Base-by-base conservation (phyloP, 2,113 vertebrate genomes). In the Rutilus rutilus region DNA sequence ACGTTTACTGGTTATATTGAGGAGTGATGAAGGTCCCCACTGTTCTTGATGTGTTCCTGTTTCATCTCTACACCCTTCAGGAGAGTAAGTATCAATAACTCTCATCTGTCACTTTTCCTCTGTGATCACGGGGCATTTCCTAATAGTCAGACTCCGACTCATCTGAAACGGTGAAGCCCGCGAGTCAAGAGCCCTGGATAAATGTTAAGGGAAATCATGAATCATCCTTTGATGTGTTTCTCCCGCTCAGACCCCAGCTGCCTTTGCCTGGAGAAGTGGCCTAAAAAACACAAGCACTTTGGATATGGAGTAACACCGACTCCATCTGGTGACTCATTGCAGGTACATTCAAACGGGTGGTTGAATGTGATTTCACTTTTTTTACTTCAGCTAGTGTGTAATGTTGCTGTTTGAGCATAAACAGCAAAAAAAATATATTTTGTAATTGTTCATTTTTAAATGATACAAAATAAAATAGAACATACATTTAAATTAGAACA, bases 201-300 rank as follows among this genome's bases (percentile, higher is more conserved):
- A 75, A 75, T 27, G 73, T 75, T 75, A 50, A 75, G 42, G 42
- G 73, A 75, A 75, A 75, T 75, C 73, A 75, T 50, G n/a, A 75
- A 75, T 75, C 73, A 75, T 75, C 73, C 42, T 75, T 75, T 75
- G 73, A 75, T 75, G 73, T 50, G 73, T 75, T 75, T 50, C 73
- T 75, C n/a, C 17, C 14, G 6, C 45, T 74, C 71, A 74, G 71
- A 74, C 39, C 5, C 23, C 23, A 45, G 39, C 23, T 74, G 71
- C 42, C 73, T 50, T 47, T 75, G 73, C 73, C 73, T 75, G 73
- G 3, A 75, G 73, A 75, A 75, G 73, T 75, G 73, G 42, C 73
- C 73, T 75, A 50, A 14, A 75, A 75, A 75, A 75, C 73, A 17
- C 71, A 25, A 50, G 73, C 1, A 14, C 39, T 2, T 14, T 8